Base-by-base conservation (phyloP, 2,797 vertebrate genomes). In the Prunella strophiata region DNA sequence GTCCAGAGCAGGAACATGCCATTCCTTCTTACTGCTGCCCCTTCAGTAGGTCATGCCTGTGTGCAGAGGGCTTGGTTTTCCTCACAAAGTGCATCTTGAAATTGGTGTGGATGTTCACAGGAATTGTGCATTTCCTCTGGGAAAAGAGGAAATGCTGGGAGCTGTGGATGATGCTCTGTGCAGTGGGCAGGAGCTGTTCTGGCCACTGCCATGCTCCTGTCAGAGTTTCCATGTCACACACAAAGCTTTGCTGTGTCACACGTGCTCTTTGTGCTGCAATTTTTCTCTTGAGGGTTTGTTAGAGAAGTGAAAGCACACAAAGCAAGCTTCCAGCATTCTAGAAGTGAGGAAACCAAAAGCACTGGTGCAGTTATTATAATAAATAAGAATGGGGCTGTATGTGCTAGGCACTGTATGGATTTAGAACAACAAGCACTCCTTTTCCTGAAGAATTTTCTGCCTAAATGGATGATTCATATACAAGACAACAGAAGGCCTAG, bases 381-480 rank as follows among this genome's bases (percentile, higher is more conserved):
- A 74, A 55, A 23, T 55, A n/a, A 93, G 85, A 92, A 91, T 67
- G 82, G 76, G 63, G 51, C 93, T 52, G 5, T 47, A 3, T 27
- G 92, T 86, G 47, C 79, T 43, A 89, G 91, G 92, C 85, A 9
- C 79, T 20, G 40, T 50, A 30, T 1, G 5, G 11, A 13, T 75
- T 38, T 20, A 9, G 81, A 92, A 85, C 68, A 95, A 91, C 65
- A 65, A 42, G 66, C 25, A 2, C 32, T 3, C 47, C 54, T 91
- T 72, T 48, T 55, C 61, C 73, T 26, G 27, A 22, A 27, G 84
- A 23, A 19, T 26, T 55, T 42, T 5, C 40, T 88, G 74, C 80
- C 79, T 71, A 34, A 90, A 76, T 23, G 80, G 82, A 3, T 89
- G 92, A 95, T 92, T 97, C 94, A 94, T 62, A 26, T 27, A 1